Evolutionary conservation across 2,113 vertebrate species (phyloP), one percentile per base, ranked within the genome.

Genomic region (Pedetes capensis): DNA sequence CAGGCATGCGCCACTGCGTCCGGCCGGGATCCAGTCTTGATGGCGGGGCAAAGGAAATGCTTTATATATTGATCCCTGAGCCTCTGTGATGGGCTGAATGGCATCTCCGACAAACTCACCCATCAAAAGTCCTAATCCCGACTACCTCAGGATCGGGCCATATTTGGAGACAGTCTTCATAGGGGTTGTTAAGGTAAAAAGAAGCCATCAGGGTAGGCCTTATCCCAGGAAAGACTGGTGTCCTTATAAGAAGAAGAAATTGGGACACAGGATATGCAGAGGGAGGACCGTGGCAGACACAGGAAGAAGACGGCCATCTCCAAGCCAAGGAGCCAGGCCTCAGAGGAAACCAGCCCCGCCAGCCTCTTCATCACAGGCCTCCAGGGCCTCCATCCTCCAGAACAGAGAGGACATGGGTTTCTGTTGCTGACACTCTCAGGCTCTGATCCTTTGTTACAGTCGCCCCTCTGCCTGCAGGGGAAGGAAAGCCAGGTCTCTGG

Each of bases 221-320:
- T 64, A 29, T 82, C n/a, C 68, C 16, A 72, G 20, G 25, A 39
- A n/a, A 53, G 44, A 63, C 23, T 18, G 8, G 8, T 51, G 44
- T 63, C 71, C 37, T 95, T 76, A 29, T n/a, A 84, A 49, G n/a
- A 69, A 53, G 32, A 87, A 37, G 49, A 69, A 29, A 27, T 11
- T n/a, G 39, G 69, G 78, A 87, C 53, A 57, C 6, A 11, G 20
- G 5, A 25, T 8, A 12, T 25, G 51, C 34, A 80, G n/a, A 75
- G 1, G n/a, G 29, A 37, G 14, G 59, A n/a, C 27, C 20, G 0
- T 1, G 5, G 14, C 17, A 27, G 80, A n/a, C 49, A 3, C 2
- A 16, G 39, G 27, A 57, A 22, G 61, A 44, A 85, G 72, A 61
- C 0, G 10, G 34, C 8, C 10, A 8, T 8, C 17, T 17, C 12